Conservation (phyloP, 2,113 vertebrate species). For the Caranx ignobilis region DNA sequence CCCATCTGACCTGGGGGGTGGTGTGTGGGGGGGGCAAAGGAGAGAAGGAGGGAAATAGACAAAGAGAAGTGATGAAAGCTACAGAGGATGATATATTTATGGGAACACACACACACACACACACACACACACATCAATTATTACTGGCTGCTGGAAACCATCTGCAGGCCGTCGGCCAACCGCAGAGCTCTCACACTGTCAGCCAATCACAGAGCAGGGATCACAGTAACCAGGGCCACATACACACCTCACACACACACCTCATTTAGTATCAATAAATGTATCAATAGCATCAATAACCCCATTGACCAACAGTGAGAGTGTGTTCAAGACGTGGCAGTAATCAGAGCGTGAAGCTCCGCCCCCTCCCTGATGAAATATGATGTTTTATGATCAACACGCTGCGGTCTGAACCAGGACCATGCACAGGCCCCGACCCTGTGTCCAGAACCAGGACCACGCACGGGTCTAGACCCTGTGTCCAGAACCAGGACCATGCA, state of each 20-base stretch:
- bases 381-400: constrained; percentile 56
- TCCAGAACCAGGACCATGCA: too few relatives aligned
- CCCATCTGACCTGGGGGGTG: too few relatives aligned
- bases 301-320: background rate
- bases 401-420: background rate
- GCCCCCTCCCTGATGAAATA: constrained; percentile 43
- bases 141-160: constrained; percentile 50
- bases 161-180: constrained; percentile 32
- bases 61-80: background rate
- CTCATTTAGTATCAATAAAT: background rate
- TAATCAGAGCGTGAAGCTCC: constrained; percentile 56
- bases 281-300: background rate
- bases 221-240: constrained; percentile 25
- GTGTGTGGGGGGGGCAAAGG: too few relatives aligned
- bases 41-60: background rate
- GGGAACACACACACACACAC: constrained; percentile 12
- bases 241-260: background rate
- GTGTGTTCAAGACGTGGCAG: constrained; percentile 18
- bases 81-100: constrained; percentile 20
- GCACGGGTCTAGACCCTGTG: too few relatives aligned
- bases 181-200: background rate
- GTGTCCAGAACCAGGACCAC: too few relatives aligned
- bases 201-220: constrained; percentile 47
- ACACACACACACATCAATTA: constrained; percentile 61
- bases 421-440: too few relatives aligned